Conservation (phyloP, 2,888 invertebrate species). For the Euzetes globulus region DNA sequence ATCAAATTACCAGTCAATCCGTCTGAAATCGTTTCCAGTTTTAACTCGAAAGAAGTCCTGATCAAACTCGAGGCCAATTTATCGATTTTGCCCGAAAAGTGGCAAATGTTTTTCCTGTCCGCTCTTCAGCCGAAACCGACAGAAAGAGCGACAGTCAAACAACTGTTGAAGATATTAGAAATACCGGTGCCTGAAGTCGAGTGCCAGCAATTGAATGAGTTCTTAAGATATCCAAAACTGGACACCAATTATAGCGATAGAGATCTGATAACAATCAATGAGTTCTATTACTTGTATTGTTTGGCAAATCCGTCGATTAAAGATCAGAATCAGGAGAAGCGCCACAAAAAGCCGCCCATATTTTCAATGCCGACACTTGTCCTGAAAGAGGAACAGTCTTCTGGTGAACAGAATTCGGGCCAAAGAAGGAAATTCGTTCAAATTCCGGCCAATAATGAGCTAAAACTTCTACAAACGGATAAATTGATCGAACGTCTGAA, state of each 20-base stretch:
- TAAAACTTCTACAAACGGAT: constrained; percentile 32
- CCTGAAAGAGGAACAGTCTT: constrained; percentile 15
- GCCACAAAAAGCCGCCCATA: constrained; percentile 36
- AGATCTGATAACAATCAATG: constrained; percentile 35
- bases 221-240: background rate
- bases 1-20: constrained; percentile 36
- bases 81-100: background rate
- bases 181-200: constrained; percentile 13
- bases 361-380: constrained; percentile 23
- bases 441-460: constrained; percentile 23
- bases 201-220: constrained; percentile 39
- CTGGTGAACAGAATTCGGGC: background rate
- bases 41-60: constrained; percentile 29
- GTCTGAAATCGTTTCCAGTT: constrained; percentile 27
- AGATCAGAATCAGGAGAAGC: constrained; percentile 5
- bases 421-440: background rate
- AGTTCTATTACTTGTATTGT: constrained; percentile 42
- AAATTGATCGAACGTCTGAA: constrained; percentile 30
- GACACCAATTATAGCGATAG: background rate
- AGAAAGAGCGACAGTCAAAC: constrained; percentile 26
- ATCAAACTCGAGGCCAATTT: constrained; percentile 22
- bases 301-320: constrained; percentile 36
- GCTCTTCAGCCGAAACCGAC: constrained; percentile 24
- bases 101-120: constrained; percentile 29
- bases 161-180: constrained; percentile 28